Conservation (phyloP, 2,113 vertebrate genomes). For the Hydropotes inermis region DNA sequence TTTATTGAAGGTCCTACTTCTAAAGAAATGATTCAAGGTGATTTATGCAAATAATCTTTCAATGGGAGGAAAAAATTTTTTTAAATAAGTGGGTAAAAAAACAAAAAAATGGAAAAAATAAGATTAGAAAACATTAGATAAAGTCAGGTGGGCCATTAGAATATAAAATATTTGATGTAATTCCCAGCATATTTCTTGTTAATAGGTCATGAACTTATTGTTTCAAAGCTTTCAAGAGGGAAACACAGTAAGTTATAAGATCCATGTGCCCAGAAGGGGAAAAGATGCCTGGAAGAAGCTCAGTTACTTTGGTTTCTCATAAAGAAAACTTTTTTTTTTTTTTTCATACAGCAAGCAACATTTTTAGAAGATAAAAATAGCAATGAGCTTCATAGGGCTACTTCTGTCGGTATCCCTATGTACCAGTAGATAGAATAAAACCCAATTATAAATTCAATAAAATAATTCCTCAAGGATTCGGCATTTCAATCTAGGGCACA, state of each 20-base stretch:
- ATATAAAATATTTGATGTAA: background rate
- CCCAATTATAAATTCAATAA: background rate
- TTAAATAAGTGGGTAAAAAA: slow-evolving; percentile 8
- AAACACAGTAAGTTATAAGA: background rate
- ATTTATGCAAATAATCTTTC: slow-evolving; percentile 1
- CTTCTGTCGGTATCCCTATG: background rate
- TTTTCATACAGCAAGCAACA: background rate
- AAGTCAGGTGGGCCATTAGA: background rate
- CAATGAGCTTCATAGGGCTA: background rate
- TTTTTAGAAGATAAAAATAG: background rate
- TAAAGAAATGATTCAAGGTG: background rate
- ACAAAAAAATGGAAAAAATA: background rate
- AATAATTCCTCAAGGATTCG: background rate
- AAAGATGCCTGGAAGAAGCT: background rate
- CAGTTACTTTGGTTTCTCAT: background rate
- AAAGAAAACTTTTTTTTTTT: background rate
- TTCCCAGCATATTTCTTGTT: background rate
- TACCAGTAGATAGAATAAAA: background rate
- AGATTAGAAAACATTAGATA: background rate
- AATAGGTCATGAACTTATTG: background rate
- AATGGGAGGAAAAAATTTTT: background rate
- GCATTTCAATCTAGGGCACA: background rate
- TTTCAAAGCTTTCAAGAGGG: background rate
- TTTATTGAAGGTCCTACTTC: background rate
- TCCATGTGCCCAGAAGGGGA: background rate